Conservation (phyloP, 2,797 vertebrate species). For the Cyclura pinguis region DNA sequence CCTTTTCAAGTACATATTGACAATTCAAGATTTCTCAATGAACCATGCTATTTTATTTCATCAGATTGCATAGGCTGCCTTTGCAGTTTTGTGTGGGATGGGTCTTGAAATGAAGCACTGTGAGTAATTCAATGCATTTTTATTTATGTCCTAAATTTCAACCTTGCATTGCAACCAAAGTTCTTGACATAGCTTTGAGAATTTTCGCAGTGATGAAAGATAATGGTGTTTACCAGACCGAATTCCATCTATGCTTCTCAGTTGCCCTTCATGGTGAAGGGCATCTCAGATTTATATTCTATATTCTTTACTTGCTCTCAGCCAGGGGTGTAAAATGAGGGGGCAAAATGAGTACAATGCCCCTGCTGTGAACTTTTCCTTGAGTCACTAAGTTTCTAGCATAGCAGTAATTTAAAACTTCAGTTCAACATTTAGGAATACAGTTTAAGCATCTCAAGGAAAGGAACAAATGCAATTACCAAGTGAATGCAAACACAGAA, state of each 20-base stretch:
- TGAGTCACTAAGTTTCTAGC: too few relatives aligned
- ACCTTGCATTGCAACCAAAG: not conserved
- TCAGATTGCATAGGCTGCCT: constrained; percentile 61
- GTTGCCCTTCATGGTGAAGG: not conserved
- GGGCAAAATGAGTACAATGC: not conserved
- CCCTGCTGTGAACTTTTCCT: too few relatives aligned
- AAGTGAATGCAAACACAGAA: too few relatives aligned
- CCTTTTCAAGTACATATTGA: constrained; percentile 66
- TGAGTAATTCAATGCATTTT: constrained; percentile 44
- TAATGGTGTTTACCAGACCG: constrained; percentile 11
- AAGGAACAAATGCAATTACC: too few relatives aligned
- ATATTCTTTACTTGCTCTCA: not conserved
- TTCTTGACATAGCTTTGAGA: not conserved
- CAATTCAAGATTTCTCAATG: constrained; percentile 71
- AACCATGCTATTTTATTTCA: constrained; percentile 72
- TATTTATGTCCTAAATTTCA: constrained; percentile 8
- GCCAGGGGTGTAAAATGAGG: too few relatives aligned
- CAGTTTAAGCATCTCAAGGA: too few relatives aligned
- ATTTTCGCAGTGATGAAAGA: not conserved
- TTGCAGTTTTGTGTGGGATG: constrained; percentile 65
- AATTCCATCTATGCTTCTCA: not conserved
- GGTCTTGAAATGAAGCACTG: constrained; percentile 64
- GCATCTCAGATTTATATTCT: not conserved
- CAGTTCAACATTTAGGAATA: too few relatives aligned
- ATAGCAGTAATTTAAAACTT: too few relatives aligned